Conservation (phyloP, 2,797 vertebrate genomes). For the Protosalanx chinensis region DNA sequence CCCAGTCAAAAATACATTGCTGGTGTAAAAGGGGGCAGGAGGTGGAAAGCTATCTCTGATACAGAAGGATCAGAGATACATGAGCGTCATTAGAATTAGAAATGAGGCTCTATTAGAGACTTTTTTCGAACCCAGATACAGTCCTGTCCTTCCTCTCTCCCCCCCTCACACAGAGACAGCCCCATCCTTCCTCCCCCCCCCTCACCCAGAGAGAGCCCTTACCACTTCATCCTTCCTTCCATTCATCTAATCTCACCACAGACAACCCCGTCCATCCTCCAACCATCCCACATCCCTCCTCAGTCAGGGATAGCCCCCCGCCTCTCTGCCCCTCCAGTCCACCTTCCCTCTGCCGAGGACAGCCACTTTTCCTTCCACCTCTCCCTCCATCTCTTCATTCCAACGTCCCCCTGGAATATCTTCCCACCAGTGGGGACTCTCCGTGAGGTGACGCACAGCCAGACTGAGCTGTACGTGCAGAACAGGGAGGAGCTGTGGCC, state of each 20-base stretch:
- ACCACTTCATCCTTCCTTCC: constrained; percentile 1
- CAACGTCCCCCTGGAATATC: neutral
- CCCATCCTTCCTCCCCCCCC: constrained; percentile 32
- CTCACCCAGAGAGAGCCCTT: too few species aligned
- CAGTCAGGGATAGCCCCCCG: constrained; percentile 2
- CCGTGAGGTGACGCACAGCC: constrained; percentile 29
- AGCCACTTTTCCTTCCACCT: constrained; percentile 10
- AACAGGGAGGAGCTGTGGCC: constrained; percentile 45
- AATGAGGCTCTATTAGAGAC: constrained; percentile 57
- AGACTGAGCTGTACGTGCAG: constrained; percentile 41
- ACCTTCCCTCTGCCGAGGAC: neutral
- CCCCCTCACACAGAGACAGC: constrained; percentile 33
- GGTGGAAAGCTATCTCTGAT: constrained; percentile 63
- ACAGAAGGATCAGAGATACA: constrained; percentile 74
- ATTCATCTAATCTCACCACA: neutral
- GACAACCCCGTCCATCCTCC: too few species aligned
- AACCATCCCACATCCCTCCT: neutral
- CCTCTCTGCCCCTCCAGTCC: neutral
- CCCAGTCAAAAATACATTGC: constrained; percentile 62
- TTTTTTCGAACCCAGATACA: constrained; percentile 34
- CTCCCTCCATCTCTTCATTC: too few species aligned
- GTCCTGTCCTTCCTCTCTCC: constrained; percentile 36
- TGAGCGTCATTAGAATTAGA: constrained; percentile 66
- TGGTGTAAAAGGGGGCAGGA: constrained; percentile 43
- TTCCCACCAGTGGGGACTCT: neutral